Evolutionary conservation across 2,888 invertebrate genomes (phyloP), one percentile per base, ranked within the genome.

Genomic region (Scaptomyza caliginosa): DNA sequence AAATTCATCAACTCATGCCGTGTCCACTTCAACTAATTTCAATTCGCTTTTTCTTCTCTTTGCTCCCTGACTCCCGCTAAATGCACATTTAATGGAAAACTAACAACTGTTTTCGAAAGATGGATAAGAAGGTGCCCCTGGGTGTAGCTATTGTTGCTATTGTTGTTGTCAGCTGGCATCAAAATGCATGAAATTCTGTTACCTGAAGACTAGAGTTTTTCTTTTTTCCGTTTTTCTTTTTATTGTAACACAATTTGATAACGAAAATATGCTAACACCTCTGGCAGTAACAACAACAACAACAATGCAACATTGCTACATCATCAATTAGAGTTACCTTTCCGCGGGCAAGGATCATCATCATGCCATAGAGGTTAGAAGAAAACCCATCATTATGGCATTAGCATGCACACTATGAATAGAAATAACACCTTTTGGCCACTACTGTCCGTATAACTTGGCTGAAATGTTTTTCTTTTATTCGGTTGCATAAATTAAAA

Each of bases 241-340:
- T 78, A 78, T 85, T 86, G 68, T 67, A 74, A 42, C 71, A 85
- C 77, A 83, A 83, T 83, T 81, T 86, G 80, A 83, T 83, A 77
- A 86, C 59, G 42, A 86, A 76, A 82, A 82, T 82, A 82, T 87
- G 87, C 82, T 86, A 82, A 83, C 83, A 83, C 83, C 87, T 87
- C 62, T 49, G 74, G 40, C 60, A 82, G 78, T 17, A 45, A 28
- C 8, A 45, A 38, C 13, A 32, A 7, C 16, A 85, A 82, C 81
- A 84, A 82, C 58, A 59, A 16, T 4, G 56, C 26, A n/a, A 54
- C 50, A 23, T 63, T 86, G 77, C 64, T 79, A 67, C 67, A 77
- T 74, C 86, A 85, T 83, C 87, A 86, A 83, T 87, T 83, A 83
- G 87, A 79, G 74, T 79, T 83, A 85, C 83, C 87, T 83, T 81